Percentiles rank a stretch among this genome's conserved stretches.
Conservation (phyloP, 2,797 vertebrate genomes). For the Crenuchus spilurus region DNA sequence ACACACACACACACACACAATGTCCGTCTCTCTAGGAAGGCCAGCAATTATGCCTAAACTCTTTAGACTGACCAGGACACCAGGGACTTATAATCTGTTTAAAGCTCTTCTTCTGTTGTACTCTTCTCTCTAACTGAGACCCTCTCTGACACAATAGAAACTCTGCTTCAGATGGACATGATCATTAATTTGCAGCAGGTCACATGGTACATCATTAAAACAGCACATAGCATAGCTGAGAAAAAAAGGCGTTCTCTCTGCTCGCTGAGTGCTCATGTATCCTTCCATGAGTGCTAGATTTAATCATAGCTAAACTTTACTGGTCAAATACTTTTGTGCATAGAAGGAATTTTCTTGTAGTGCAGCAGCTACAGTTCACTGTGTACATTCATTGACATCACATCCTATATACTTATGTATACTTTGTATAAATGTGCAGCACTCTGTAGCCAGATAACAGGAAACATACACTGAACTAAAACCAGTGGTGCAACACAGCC, state of each 20-base stretch:
- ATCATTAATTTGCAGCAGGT: background rate
- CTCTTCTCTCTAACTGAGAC: slow-evolving; percentile 7
- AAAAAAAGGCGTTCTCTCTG: background rate
- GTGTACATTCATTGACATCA: no score
- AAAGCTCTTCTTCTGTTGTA: slow-evolving; percentile 16
- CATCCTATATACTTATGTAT: no score
- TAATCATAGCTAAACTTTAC: background rate
- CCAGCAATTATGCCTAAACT: slow-evolving; percentile 33
- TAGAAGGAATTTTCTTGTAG: no score
- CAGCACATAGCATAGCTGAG: background rate
- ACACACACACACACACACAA: slow-evolving; percentile 15
- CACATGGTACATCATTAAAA: slow-evolving; percentile 7
- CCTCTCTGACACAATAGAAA: background rate
- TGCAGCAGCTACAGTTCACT: no score
- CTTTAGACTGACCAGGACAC: slow-evolving; percentile 1
- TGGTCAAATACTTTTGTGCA: no score
- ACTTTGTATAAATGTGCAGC: no score
- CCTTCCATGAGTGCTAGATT: no score
- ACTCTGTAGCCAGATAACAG: no score
- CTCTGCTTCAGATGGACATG: slow-evolving; percentile 1
- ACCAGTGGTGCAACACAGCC: no score
- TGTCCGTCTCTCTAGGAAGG: slow-evolving; percentile 3
- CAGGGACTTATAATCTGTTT: background rate
- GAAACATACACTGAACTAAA: no score
- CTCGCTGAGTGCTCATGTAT: background rate